Evolutionary conservation across 2,888 invertebrate species (phyloP).

Genomic region (Dicycla oo): DNA sequence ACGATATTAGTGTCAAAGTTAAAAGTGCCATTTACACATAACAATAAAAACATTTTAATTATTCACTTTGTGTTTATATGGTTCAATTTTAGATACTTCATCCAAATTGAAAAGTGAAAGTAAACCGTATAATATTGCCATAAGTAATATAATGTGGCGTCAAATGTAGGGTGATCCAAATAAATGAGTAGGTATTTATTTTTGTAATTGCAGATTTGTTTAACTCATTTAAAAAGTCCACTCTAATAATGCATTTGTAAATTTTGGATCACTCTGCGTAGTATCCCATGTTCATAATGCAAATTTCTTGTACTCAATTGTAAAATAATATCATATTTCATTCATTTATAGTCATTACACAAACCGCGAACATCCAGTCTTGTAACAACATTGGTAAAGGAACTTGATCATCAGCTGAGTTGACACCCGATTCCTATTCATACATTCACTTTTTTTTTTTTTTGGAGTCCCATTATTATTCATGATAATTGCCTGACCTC

Average conservation of each 20-base stretch:
- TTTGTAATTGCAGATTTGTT: neutral
- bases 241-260: neutral
- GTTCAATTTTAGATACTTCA: neutral
- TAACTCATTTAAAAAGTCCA: neutral
- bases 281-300: neutral
- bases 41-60: neutral
- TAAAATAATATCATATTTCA: constrained; percentile 28
- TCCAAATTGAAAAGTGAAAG: neutral
- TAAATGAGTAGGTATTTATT: neutral
- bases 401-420: constrained; percentile 18
- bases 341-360: constrained; percentile 12
- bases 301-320: neutral
- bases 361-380: constrained; percentile 1
- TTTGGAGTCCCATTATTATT: neutral
- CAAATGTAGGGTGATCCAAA: constrained; percentile 16
- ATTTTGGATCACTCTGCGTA: neutral
- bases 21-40: neutral
- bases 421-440: constrained; percentile 6
- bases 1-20: neutral
- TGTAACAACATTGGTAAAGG: constrained; percentile 18
- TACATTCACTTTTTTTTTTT: constrained; percentile 9
- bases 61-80: neutral
- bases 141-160: neutral
- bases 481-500: constrained; percentile 54
- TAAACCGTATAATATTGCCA: neutral